A percentile compares a stretch with the other conserved stretches of the same genome.
Evolutionary conservation across 1,140 invertebrate species (phyloP).

Genomic region (Ephestia elutella): DNA sequence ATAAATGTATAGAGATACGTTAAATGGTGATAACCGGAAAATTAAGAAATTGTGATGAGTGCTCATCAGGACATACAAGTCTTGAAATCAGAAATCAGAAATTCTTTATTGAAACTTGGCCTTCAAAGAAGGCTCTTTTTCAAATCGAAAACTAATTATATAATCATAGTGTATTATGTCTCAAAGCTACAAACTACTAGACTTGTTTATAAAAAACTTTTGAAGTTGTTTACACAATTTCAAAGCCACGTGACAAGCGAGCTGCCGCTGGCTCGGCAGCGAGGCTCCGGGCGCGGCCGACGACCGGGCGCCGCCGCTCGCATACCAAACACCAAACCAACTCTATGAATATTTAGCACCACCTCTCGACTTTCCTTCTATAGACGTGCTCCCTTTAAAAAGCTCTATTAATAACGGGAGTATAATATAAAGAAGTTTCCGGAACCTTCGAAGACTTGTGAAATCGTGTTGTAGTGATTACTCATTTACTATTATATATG

Average conservation of each 20-base stretch:
- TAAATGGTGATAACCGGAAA: no score
- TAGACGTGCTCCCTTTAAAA: conserved; percentile 31
- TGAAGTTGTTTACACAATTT: neutral
- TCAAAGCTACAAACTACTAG: no score
- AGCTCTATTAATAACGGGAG: conserved; percentile 31
- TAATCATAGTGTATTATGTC: no score
- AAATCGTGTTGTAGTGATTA: neutral
- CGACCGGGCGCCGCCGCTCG: conserved; percentile 22
- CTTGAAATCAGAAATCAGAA: no score
- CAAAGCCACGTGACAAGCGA: neutral
- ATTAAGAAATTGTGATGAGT: no score
- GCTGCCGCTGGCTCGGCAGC: neutral
- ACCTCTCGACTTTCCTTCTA: conserved; percentile 45
- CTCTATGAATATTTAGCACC: conserved; percentile 55
- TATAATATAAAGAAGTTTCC: conserved; percentile 21
- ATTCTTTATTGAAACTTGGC: no score
- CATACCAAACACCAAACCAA: conserved; percentile 39
- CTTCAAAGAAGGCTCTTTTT: no score
- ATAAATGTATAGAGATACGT: no score
- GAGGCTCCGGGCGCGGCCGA: neutral
- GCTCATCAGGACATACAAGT: no score
- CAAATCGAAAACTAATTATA: no score
- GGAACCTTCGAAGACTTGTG: neutral
- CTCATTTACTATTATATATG: no score
- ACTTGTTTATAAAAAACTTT: no score